Conservation (phyloP, 2,113 vertebrate genomes). For the Hemicordylus capensis region DNA sequence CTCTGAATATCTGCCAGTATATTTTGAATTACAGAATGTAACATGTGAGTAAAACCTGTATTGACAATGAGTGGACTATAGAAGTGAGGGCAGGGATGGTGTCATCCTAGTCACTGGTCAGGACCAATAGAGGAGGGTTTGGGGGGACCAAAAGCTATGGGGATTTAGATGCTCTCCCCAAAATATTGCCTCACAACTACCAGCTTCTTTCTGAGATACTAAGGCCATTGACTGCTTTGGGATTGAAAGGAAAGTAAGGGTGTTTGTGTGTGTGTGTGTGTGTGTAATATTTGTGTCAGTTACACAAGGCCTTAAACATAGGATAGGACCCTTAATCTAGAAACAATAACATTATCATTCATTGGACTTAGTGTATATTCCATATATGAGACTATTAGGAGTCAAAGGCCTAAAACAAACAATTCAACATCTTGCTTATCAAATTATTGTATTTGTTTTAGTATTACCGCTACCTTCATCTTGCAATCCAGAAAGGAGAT, state of each 20-base stretch:
- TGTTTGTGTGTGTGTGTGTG: too few species aligned
- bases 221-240: neutral
- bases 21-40: neutral
- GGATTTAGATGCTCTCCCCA: neutral
- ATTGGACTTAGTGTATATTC: neutral
- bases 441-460: conserved; percentile 22
- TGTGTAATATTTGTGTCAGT: too few species aligned
- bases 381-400: neutral
- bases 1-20: too few species aligned
- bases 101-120: neutral
- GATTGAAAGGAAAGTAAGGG: too few species aligned
- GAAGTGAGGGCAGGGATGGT: neutral
- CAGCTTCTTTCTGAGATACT: neutral
- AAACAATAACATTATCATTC: neutral
- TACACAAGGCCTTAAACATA: too few species aligned
- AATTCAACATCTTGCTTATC: conserved; percentile 21
- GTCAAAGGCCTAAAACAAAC: conserved; percentile 9
- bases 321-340: too few species aligned
- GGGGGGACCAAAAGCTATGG: neutral
- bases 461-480: conserved; percentile 35
- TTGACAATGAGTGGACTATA: neutral
- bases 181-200: neutral
- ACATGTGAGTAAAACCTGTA: neutral
- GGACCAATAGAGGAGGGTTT: neutral
- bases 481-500: neutral